Evolutionary conservation across 2,797 vertebrate genomes (phyloP).

Genomic region (Xiphorhynchus erythropygius): DNA sequence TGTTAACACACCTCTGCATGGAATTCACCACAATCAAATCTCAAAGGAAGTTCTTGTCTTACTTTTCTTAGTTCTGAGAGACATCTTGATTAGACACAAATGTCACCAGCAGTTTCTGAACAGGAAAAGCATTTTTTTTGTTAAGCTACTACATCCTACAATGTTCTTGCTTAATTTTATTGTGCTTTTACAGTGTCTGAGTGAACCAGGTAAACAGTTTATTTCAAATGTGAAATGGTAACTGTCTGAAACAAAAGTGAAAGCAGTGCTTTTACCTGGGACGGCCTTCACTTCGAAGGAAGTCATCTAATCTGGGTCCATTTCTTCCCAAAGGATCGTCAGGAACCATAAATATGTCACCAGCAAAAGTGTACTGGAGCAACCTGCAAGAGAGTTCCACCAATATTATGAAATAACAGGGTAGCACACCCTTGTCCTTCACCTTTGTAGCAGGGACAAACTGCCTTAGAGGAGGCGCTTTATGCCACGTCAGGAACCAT

Average conservation of each 20-base stretch:
- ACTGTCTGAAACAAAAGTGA: neutral
- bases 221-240: neutral
- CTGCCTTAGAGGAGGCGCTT: neutral
- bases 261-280: constrained; percentile 74
- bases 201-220: neutral
- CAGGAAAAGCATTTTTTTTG: neutral
- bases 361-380: constrained; percentile 93
- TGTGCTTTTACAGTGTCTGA: neutral
- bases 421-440: neutral
- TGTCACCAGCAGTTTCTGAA: neutral
- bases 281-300: constrained; percentile 80
- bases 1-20: neutral
- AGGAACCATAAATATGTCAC: constrained; percentile 97
- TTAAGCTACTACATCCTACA: neutral
- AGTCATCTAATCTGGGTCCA: constrained; percentile 89
- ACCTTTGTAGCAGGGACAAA: neutral
- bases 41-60: neutral
- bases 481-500: neutral
- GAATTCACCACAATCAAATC: neutral
- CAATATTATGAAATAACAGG: neutral
- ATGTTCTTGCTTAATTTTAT: neutral
- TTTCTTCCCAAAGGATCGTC: constrained; percentile 94
- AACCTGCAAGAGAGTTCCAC: constrained; percentile 78
- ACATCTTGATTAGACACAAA: neutral
- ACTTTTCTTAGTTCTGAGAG: neutral